Evolutionary conservation across 2,113 vertebrate species (phyloP).

Genomic region (Vulpes vulpes): DNA sequence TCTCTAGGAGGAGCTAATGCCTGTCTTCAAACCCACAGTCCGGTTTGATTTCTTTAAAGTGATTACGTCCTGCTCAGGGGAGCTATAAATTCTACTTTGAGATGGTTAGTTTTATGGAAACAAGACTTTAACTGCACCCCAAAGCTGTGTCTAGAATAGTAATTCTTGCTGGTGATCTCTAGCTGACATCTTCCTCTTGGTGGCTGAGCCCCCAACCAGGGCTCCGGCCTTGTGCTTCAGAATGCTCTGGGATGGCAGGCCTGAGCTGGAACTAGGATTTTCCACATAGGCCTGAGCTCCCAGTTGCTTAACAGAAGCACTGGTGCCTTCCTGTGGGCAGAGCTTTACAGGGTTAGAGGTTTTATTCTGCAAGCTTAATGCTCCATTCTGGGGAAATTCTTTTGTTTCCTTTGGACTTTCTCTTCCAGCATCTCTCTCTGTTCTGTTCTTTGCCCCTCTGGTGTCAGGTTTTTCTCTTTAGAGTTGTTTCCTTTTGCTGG

Average conservation of each 20-base stretch:
- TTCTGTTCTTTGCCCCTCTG: background rate
- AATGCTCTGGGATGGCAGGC: background rate
- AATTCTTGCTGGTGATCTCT: constrained; percentile 5
- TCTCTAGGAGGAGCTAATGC: background rate
- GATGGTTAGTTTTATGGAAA: constrained; percentile 59
- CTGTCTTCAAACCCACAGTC: background rate
- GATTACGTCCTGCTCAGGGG: constrained; percentile 53
- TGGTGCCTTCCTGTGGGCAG: background rate
- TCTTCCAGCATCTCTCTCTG: background rate
- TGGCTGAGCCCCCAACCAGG: background rate
- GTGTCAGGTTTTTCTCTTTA: background rate
- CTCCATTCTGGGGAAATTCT: background rate
- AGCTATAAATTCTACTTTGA: background rate
- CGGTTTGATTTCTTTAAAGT: constrained; percentile 44
- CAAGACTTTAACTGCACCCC: constrained; percentile 40
- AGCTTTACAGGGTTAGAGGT: background rate
- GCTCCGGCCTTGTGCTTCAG: background rate
- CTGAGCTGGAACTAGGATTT: background rate
- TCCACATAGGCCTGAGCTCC: background rate
- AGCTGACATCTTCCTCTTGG: background rate
- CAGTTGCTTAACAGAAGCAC: background rate
- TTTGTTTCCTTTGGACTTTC: background rate
- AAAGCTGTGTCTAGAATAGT: constrained; percentile 53
- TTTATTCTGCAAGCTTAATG: background rate
- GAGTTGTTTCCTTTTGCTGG: constrained; percentile 6